Conservation (phyloP, 2,113 vertebrate species). For the Oncorhynchus nerka region DNA sequence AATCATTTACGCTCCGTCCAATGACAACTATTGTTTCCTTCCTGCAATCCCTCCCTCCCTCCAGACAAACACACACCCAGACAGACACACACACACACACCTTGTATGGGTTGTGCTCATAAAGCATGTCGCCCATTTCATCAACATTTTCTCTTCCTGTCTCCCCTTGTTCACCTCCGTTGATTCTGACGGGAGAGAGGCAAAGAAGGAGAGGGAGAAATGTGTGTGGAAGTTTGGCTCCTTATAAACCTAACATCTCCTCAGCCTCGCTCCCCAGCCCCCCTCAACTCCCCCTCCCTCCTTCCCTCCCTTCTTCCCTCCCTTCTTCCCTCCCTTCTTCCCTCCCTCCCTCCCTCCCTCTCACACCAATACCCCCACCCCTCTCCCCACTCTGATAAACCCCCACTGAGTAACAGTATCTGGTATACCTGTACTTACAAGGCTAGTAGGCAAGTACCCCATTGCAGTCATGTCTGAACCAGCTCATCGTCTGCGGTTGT, state of each 20-base stretch:
- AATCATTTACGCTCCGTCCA: neutral
- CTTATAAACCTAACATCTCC: slow-evolving; percentile 7
- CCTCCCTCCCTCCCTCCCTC: neutral
- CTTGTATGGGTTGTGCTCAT: slow-evolving; percentile 19
- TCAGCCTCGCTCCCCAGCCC: neutral
- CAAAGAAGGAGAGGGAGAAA: neutral
- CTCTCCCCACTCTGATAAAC: no score
- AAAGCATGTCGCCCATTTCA: slow-evolving; percentile 18
- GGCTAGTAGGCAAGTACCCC: neutral
- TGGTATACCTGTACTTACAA: neutral
- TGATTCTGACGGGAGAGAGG: slow-evolving; percentile 18
- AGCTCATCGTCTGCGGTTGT: neutral
- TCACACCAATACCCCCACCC: neutral
- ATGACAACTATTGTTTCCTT: slow-evolving; percentile 24
- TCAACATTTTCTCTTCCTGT: slow-evolving; percentile 14
- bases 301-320: neutral
- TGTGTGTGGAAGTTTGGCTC: no score
- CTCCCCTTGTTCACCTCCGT: slow-evolving; percentile 22
- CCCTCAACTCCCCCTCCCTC: neutral
- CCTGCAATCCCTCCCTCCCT: neutral
- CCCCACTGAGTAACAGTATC: neutral
- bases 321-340: no score
- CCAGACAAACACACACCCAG: no score
- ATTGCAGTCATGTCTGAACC: neutral
- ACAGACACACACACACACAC: no score